phyloP scores from a whole-genome alignment of 2,797 vertebrate genomes.

The Hippoglossus hippoglossus region DNA sequence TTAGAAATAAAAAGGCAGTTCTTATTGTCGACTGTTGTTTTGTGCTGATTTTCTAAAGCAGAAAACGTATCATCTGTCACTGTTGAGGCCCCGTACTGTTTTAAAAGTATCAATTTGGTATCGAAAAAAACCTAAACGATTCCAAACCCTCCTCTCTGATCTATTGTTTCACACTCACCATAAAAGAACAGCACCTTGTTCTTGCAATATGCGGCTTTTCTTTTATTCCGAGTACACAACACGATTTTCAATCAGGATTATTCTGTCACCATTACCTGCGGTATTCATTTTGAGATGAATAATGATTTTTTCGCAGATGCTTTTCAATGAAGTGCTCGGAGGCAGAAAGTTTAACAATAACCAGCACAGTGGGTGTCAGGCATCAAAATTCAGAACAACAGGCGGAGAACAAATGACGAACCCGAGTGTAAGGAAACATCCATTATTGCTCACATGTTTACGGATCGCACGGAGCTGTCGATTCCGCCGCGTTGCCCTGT shows the following conservation, averaged over 20 bases:
- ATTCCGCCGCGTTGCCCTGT: slow-evolving; percentile 19
- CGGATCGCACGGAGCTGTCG: slow-evolving; percentile 44
- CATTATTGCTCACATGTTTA: slow-evolving; percentile 36
- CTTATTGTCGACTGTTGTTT: too few relatives aligned
- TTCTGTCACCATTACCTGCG: slow-evolving; percentile 22
- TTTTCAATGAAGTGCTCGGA: slow-evolving; percentile 40
- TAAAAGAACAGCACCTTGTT: background rate
- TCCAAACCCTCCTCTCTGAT: slow-evolving; percentile 1
- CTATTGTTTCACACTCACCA: background rate
- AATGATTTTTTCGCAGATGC: slow-evolving; percentile 34
- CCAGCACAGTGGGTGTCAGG: slow-evolving; percentile 44
- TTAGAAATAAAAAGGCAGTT: too few relatives aligned
- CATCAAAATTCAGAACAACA: slow-evolving; percentile 49
- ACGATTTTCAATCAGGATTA: background rate
- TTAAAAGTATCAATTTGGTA: too few relatives aligned
- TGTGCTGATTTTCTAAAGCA: too few relatives aligned
- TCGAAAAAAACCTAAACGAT: too few relatives aligned
- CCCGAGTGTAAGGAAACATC: slow-evolving; percentile 31
- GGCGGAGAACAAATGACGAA: slow-evolving; percentile 44
- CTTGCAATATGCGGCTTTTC: slow-evolving; percentile 8
- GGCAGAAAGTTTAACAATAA: slow-evolving; percentile 56
- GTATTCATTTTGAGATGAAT: slow-evolving; percentile 32
- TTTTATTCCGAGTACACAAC: slow-evolving; percentile 11
- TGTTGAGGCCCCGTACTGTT: too few relatives aligned
- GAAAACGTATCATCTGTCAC: too few relatives aligned